Percentiles rank a stretch among this genome's conserved stretches.
phyloP scores from a whole-genome alignment of 2,888 invertebrate genomes.

The Antheraea yamamai region DNA sequence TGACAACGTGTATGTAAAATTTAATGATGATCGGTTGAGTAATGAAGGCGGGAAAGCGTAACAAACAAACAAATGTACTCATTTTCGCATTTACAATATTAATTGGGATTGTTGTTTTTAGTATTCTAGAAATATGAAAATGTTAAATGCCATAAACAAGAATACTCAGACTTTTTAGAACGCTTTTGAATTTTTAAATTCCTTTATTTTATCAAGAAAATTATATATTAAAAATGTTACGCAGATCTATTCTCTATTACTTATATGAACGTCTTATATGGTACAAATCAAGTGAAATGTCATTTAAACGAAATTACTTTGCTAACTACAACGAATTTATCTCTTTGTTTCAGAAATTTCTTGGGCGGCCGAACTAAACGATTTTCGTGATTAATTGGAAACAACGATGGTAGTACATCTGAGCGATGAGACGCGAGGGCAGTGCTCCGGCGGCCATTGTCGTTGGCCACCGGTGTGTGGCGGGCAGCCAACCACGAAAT shows the following conservation, averaged over 20 bases:
- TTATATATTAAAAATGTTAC: background rate
- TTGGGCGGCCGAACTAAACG: slow-evolving; percentile 13
- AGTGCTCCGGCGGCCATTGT: slow-evolving; percentile 70
- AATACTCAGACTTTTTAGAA: too few relatives aligned
- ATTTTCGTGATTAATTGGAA: slow-evolving; percentile 63
- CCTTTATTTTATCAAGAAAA: background rate
- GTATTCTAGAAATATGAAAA: background rate
- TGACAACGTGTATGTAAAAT: too few relatives aligned
- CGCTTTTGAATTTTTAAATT: background rate
- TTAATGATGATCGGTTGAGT: too few relatives aligned
- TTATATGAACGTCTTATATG: background rate
- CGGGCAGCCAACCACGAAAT: slow-evolving; percentile 76
- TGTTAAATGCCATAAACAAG: background rate
- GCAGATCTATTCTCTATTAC: background rate
- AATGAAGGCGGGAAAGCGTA: too few relatives aligned
- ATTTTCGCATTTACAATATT: too few relatives aligned
- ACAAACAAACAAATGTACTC: too few relatives aligned
- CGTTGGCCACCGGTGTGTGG: slow-evolving; percentile 71
- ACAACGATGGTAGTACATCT: slow-evolving; percentile 58
- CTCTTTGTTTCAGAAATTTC: slow-evolving; percentile 19
- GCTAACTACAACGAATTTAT: background rate
- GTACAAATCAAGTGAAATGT: background rate
- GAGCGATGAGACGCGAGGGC: slow-evolving; percentile 57
- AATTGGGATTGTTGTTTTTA: too few relatives aligned
- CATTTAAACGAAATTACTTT: slow-evolving; percentile 8